These are phyloP conservation scores for Oryzias melastigma DNA, from an alignment of 2,113 vertebrate genomes.

Conservation along the genomic window DNA sequence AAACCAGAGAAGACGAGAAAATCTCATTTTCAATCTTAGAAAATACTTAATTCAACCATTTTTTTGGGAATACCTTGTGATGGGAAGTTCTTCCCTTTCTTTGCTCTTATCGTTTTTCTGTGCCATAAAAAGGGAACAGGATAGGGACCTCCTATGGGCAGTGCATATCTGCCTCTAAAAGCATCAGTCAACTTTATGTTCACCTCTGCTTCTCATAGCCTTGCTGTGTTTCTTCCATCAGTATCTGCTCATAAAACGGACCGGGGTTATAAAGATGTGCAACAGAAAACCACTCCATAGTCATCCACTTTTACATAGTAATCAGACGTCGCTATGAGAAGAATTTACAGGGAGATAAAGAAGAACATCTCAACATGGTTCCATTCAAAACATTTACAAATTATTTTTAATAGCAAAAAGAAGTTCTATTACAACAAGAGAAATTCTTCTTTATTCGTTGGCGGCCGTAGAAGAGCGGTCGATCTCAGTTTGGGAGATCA, in stretches of 20 bases:
- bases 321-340: slow-evolving; percentile 28
- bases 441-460: too few species aligned
- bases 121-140: slow-evolving; percentile 43
- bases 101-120: slow-evolving; percentile 43
- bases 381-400: neutral
- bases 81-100: slow-evolving; percentile 44
- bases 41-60: neutral
- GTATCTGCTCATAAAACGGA: slow-evolving; percentile 74
- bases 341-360: neutral
- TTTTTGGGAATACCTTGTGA: slow-evolving; percentile 1
- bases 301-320: slow-evolving; percentile 32
- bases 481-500: too few species aligned
- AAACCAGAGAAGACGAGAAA: slow-evolving; percentile 28
- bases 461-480: too few species aligned
- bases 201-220: slow-evolving; percentile 72
- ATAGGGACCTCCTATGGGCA: slow-evolving; percentile 64
- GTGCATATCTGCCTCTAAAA: slow-evolving; percentile 73
- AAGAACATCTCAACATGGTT: too few species aligned
- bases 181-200: slow-evolving; percentile 80
- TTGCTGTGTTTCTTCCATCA: slow-evolving; percentile 80
- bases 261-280: slow-evolving; percentile 66
- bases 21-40: slow-evolving; percentile 26
- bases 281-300: slow-evolving; percentile 42
- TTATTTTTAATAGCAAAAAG: too few species aligned
- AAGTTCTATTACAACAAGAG: too few species aligned